Percentiles rank a stretch among this genome's conserved stretches.
These are phyloP conservation scores for Gyps fulvus DNA, from an alignment of 2,113 vertebrate genomes.

Conservation along the genomic window DNA sequence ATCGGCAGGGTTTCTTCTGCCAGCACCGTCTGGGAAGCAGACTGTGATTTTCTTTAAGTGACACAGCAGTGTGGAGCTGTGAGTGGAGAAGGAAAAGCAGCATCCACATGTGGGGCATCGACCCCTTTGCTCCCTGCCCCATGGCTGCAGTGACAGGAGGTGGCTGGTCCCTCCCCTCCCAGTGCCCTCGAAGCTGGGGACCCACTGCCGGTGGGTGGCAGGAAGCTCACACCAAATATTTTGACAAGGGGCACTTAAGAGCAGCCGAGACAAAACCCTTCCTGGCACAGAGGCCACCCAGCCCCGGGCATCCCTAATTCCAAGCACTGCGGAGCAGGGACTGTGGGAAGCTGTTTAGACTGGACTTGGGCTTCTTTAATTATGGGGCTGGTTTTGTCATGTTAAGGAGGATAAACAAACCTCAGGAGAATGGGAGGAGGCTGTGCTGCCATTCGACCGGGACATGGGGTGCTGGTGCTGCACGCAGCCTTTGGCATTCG, in stretches of 20 bases:
- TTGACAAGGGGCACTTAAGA: conserved; percentile 1
- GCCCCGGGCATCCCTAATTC: background rate
- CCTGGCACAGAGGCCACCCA: background rate
- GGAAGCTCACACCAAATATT: background rate
- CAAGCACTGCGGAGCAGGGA: background rate
- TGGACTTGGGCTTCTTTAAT: background rate
- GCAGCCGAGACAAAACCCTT: background rate
- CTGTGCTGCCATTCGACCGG: background rate
- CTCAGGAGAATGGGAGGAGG: background rate
- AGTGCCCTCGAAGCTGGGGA: background rate
- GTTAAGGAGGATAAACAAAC: conserved; percentile 32
- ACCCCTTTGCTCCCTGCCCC: background rate
- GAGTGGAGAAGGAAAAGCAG: background rate
- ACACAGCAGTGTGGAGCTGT: background rate
- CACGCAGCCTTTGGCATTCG: rapidly evolving
- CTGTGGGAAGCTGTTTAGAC: conserved; percentile 21
- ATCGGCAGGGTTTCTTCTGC: background rate
- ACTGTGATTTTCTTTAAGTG: background rate
- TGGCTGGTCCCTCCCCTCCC: background rate
- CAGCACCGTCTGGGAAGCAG: background rate
- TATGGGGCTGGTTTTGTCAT: background rate
- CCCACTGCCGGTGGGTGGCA: background rate
- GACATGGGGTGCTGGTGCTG: background rate
- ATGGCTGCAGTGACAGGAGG: background rate
- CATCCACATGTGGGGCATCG: rapidly evolving